Conservation (phyloP, 2,888 invertebrate species). For the Meteorus colon region DNA sequence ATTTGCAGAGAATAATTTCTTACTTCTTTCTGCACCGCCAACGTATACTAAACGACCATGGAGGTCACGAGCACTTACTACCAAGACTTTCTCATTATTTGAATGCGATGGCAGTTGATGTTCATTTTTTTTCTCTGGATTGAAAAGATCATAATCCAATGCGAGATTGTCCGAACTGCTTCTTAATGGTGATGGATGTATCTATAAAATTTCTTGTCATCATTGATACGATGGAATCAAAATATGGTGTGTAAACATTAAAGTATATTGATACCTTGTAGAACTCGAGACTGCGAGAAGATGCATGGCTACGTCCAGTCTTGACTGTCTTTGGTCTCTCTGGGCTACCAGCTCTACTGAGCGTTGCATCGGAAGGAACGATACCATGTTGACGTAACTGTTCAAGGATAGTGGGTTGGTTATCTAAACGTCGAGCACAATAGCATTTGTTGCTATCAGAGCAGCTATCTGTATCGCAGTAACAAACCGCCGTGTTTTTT, state of each 20-base stretch:
- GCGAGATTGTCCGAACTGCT: conserved; percentile 80
- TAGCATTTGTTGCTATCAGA: conserved; percentile 92
- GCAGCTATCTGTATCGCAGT: conserved; percentile 90
- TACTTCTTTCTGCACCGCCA: conserved; percentile 66
- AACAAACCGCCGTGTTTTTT: conserved; percentile 76
- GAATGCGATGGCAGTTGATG: conserved; percentile 51
- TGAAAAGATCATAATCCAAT: conserved; percentile 84
- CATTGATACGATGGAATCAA: background rate
- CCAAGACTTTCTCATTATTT: conserved; percentile 72
- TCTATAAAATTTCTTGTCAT: conserved; percentile 49
- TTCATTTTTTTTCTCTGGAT: conserved; percentile 64
- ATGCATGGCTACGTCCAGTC: conserved; percentile 56
- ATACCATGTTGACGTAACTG: conserved; percentile 75
- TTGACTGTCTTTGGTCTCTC: conserved; percentile 59
- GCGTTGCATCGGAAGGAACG: conserved; percentile 71
- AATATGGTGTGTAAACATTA: conserved; percentile 1
- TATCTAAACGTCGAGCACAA: conserved; percentile 73
- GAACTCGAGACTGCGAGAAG: conserved; percentile 70
- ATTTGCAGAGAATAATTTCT: conserved; percentile 52
- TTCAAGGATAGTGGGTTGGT: conserved; percentile 74
- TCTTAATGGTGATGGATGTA: conserved; percentile 63
- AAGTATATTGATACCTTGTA: conserved; percentile 61
- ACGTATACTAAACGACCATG: conserved; percentile 74
- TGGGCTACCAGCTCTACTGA: conserved; percentile 63
- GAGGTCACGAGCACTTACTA: conserved; percentile 74